Base-by-base conservation (phyloP, 2,888 invertebrate species). In the Mythimna pallens region DNA sequence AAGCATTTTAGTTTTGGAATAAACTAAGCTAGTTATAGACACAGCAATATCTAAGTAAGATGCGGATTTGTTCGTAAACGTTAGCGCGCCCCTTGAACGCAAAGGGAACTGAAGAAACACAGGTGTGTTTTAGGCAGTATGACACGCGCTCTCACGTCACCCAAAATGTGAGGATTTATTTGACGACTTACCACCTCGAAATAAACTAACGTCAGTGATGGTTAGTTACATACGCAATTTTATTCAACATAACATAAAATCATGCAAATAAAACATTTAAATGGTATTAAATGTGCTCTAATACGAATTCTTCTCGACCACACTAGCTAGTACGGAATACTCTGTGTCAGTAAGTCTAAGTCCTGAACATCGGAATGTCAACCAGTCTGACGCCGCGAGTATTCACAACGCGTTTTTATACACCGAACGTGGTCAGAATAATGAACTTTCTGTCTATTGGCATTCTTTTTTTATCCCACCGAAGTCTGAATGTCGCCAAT, bases 371-470 rank as follows among this genome's bases (percentile, higher is more conserved):
- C 12, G 61, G 67, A 70, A 73, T 81, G 78, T 70, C 78, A 77
- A 68, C 81, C 78, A 77, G 52, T 62, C 57, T 73, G 65, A 73
- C 47, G 58, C 52, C 34, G 61, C 25, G 34, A 65, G 78, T 77
- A 81, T 81, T 81, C 80, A 43, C 54, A 43, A 57, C 81, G 80
- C 80, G 78, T 81, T 81, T 81, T 81, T 81, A 81, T 83, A 81
- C 63, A 64, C 54, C 12, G 36, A 62, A 78, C 83, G 83, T 81
- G 83, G 67, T 55, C 50, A 70, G 83, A 83, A 83, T 83, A 70
- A 57, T 2, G 65, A 70, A 50, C 17, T 43, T 65, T 65, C 40
- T 30, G 50, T 71, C 83, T 78, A 81, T 83, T 14, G 61, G 25
- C 55, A 70, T 83, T 77, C 52, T 72, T 82, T 83, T 82, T 83